Conservation (phyloP, 2,113 vertebrate species). For the Malurus cyaneus region DNA sequence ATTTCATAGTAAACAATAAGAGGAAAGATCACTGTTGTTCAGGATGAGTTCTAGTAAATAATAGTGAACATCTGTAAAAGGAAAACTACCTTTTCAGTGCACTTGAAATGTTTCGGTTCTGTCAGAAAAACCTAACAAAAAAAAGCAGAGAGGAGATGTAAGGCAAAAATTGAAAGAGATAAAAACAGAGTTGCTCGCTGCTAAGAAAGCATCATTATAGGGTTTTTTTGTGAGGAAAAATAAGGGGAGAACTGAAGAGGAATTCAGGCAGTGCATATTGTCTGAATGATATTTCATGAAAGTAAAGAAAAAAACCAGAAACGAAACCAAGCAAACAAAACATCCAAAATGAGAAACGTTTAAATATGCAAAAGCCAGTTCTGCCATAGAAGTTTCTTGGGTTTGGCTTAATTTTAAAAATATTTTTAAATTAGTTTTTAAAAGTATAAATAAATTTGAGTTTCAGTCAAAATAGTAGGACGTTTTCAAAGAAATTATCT, state of each 20-base stretch:
- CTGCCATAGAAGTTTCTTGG: neutral
- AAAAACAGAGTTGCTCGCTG: neutral
- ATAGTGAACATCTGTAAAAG: neutral
- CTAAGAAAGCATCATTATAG: neutral
- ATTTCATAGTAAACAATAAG: neutral
- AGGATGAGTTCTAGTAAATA: neutral
- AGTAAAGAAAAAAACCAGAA: neutral
- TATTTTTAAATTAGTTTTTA: neutral
- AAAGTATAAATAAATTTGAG: neutral
- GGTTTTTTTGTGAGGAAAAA: neutral
- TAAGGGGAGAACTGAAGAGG: neutral
- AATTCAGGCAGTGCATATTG: neutral
- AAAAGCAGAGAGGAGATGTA: neutral
- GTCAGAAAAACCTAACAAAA: neutral
- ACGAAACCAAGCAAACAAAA: neutral
- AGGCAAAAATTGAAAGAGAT: neutral
- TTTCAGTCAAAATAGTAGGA: neutral
- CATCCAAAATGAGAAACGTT: neutral
- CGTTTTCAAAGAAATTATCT: neutral
- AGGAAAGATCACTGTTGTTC: neutral
- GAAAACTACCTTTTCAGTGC: neutral
- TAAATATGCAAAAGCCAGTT: neutral
- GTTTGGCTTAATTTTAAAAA: neutral
- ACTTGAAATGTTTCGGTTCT: neutral
- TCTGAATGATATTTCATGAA: neutral